Conservation (phyloP, 2,888 invertebrate genomes). For the Yponomeuta malinellus region DNA sequence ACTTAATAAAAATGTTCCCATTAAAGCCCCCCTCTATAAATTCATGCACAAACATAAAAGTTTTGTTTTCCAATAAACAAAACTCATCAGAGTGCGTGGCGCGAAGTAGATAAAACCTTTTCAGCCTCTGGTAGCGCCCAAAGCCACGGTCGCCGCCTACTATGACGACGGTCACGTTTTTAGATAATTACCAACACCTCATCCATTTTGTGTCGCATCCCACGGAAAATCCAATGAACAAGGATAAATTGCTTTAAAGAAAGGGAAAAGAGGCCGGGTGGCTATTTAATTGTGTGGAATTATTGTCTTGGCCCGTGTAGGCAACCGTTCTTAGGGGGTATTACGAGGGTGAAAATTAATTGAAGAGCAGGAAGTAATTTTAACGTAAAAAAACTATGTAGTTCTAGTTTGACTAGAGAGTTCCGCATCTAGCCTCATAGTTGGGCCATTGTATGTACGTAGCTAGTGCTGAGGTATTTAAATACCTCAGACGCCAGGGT, state of each 20-base stretch:
- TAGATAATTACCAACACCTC: constrained; percentile 60
- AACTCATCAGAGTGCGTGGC: constrained; percentile 51
- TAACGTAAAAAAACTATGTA: no score
- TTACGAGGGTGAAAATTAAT: no score
- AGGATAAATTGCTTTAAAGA: constrained; percentile 9
- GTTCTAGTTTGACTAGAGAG: no score
- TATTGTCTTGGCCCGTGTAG: background rate
- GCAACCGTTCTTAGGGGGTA: no score
- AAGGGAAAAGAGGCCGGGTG: constrained; percentile 23
- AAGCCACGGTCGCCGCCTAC: constrained; percentile 23
- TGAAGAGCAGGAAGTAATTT: no score
- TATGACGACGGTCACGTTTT: constrained; percentile 75
- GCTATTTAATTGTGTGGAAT: background rate
- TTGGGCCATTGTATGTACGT: no score
- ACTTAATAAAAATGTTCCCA: constrained; percentile 37
- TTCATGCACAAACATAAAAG: constrained; percentile 17
- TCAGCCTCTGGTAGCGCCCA: background rate
- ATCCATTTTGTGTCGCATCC: constrained; percentile 58
- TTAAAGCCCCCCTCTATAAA: constrained; percentile 19
- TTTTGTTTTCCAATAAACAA: constrained; percentile 51
- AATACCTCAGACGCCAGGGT: no score
- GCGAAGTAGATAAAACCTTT: constrained; percentile 59
- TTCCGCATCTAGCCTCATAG: no score
- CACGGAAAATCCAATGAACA: constrained; percentile 13
- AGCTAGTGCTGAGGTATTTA: no score